Evolutionary conservation across 2,113 vertebrate genomes (phyloP).

Genomic region (Notechis scutatus): DNA sequence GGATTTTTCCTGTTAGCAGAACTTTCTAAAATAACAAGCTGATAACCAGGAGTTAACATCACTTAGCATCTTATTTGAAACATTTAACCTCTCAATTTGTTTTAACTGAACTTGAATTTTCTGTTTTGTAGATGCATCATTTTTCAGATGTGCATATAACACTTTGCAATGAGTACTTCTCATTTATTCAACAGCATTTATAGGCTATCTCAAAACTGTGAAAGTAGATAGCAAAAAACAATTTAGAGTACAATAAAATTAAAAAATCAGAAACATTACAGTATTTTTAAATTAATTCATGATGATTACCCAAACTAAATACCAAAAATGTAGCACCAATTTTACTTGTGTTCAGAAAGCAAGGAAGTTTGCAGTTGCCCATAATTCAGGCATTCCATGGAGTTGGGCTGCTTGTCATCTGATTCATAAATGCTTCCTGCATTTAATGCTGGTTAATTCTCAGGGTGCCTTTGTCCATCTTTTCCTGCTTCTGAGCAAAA

Average conservation of each 20-base stretch:
- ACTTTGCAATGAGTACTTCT: neutral
- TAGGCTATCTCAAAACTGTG: neutral
- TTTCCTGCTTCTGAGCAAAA: neutral
- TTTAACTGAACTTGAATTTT: neutral
- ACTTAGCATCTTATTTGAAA: constrained; percentile 16
- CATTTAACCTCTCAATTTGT: neutral
- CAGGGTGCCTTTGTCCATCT: neutral
- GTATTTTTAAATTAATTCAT: neutral
- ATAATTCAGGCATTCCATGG: neutral
- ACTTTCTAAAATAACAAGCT: constrained; percentile 22
- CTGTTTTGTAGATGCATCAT: neutral
- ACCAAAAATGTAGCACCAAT: neutral
- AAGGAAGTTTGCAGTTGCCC: neutral
- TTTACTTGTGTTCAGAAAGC: neutral
- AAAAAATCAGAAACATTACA: neutral
- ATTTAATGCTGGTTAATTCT: neutral
- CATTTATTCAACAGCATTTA: neutral
- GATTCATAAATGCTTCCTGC: neutral
- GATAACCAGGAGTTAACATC: constrained; percentile 24
- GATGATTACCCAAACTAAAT: neutral
- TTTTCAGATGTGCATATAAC: neutral
- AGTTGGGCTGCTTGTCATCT: neutral
- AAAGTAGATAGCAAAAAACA: neutral
- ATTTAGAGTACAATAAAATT: neutral
- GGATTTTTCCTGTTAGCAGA: constrained; percentile 4